Evolutionary conservation across 1,140 invertebrate genomes (phyloP).

Genomic region (Piezodorus guildinii): DNA sequence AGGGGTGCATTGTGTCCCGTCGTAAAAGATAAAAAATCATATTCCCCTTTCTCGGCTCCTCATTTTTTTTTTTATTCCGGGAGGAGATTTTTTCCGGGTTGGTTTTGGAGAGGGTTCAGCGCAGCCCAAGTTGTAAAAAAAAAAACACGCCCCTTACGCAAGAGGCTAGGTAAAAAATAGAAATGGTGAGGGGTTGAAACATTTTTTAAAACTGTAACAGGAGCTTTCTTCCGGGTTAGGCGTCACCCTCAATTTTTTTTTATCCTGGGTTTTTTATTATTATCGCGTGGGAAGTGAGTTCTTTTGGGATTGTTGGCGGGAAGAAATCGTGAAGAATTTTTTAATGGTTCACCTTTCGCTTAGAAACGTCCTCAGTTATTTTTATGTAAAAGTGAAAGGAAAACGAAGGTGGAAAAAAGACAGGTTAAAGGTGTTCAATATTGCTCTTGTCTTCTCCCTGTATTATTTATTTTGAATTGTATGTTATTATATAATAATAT

Average conservation of each 20-base stretch:
- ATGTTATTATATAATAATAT: too few species aligned
- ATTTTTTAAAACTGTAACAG: neutral
- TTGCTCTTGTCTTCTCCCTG: too few species aligned
- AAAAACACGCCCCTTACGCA: neutral
- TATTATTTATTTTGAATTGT: too few species aligned
- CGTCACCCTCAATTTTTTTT: neutral
- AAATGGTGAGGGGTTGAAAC: neutral
- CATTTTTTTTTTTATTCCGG: neutral
- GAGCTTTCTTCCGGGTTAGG: neutral
- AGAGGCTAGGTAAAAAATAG: neutral
- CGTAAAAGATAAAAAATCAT: neutral
- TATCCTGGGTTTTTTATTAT: neutral
- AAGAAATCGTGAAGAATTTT: too few species aligned
- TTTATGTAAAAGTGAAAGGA: too few species aligned
- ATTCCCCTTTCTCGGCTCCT: neutral
- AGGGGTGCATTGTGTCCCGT: neutral
- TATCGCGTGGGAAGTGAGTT: neutral
- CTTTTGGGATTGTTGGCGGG: too few species aligned
- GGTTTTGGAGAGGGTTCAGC: neutral
- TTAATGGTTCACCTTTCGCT: too few species aligned
- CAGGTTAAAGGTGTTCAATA: too few species aligned
- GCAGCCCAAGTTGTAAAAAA: neutral
- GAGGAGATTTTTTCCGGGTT: neutral
- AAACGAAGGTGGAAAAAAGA: too few species aligned
- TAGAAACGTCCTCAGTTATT: too few species aligned